Conservation (phyloP, 2,113 vertebrate genomes). For the Gymnarchus niloticus region DNA sequence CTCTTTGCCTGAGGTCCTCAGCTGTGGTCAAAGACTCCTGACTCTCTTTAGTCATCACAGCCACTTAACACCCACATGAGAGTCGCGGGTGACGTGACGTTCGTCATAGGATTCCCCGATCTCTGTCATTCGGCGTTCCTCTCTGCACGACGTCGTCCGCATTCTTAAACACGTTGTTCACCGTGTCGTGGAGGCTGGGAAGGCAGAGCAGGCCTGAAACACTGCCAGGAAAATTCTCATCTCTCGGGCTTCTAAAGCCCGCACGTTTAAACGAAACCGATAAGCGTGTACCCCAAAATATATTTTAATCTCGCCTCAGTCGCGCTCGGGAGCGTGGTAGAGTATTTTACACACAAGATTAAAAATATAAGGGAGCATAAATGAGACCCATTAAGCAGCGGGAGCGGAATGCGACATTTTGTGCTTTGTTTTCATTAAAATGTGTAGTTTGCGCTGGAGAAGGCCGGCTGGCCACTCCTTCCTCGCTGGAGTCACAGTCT, state of each 20-base stretch:
- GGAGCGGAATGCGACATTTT: background rate
- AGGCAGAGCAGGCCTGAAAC: background rate
- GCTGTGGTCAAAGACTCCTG: background rate
- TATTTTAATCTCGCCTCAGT: conserved; percentile 1
- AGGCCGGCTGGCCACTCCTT: conserved; percentile 22
- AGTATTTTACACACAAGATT: background rate
- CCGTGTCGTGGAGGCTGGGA: background rate
- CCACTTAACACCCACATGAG: background rate
- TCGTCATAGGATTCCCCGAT: background rate
- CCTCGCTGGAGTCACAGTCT: conserved; percentile 50
- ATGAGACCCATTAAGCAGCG: background rate
- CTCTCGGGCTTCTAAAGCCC: background rate
- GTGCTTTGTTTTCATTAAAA: conserved; percentile 10
- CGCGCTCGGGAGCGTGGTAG: background rate
- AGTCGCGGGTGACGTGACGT: background rate
- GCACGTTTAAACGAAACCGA: background rate
- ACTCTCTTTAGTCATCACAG: background rate
- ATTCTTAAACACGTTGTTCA: background rate
- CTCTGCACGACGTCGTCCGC: background rate
- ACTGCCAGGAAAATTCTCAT: background rate
- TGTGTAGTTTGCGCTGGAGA: conserved; percentile 13
- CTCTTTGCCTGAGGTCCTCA: background rate
- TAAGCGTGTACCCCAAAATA: background rate
- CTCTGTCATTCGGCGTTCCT: background rate
- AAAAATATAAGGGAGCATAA: conserved; percentile 16